Evolutionary conservation across 2,888 invertebrate species (phyloP), one percentile per base, ranked within the genome.

Genomic region (Caenorhabditis sp.): DNA sequence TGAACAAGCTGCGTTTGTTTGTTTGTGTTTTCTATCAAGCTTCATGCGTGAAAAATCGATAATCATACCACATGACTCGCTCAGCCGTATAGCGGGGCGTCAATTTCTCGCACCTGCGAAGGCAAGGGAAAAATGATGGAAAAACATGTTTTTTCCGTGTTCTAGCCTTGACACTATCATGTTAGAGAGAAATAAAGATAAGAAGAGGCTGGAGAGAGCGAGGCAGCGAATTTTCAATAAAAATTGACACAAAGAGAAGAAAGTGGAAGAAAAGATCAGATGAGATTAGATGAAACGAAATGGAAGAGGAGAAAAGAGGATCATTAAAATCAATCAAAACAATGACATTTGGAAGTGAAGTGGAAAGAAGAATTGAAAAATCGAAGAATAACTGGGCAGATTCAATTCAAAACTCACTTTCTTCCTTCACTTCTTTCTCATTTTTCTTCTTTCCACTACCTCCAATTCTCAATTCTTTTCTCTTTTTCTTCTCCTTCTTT

Each of bases 371-470:
- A 32, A 9, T 4, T 40, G 40, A 40, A 40, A 40, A 2, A 13
- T n/a, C 2, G 13, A 40, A 13, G 40, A 40, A 11, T 40, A 13
- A 13, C 13, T 13, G 40, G 40, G n/a, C n/a, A n/a, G n/a, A n/a
- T n/a, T n/a, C n/a, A n/a, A n/a, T n/a, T n/a, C n/a, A 13, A 40
- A 40, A 40, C 58, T 56, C 69, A 58, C 58, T 58, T 62, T 64
- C 40, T 62, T 51, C 55, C 32, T 40, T n/a, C n/a, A 13, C 35
- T 4, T 37, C 28, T 51, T 22, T 47, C 24, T 2, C 40, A 11
- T 61, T 44, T 61, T 58, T 47, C n/a, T n/a, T 6, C 26, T 58
- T 37, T n/a, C 40, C 6, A 8, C 40, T 13, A 40, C 40, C 40
- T n/a, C n/a, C 40, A 13, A 40, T 40, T 40, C 13, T 40, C 58